phyloP scores from a whole-genome alignment of 2,888 invertebrate genomes.

The Bellardia bayeri region DNA sequence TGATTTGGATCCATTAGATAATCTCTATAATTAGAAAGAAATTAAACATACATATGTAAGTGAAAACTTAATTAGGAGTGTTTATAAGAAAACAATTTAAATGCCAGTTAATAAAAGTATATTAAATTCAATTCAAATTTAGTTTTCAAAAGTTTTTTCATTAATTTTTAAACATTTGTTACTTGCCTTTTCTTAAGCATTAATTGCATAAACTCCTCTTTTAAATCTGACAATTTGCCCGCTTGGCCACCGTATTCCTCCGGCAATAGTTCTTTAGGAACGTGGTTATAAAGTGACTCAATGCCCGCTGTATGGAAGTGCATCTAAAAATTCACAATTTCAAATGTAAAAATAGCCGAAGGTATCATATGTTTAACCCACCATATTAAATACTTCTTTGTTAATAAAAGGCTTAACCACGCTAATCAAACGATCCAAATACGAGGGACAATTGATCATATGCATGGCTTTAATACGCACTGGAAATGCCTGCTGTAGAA shows the following conservation, averaged over 20 bases:
- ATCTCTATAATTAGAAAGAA: slow-evolving; percentile 84
- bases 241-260: slow-evolving; percentile 80
- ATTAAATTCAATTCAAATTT: too few species aligned
- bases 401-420: slow-evolving; percentile 88
- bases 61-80: too few species aligned
- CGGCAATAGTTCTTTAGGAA: slow-evolving; percentile 84
- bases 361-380: slow-evolving; percentile 78
- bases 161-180: not conserved
- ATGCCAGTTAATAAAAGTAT: too few species aligned
- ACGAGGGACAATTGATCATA: slow-evolving; percentile 87
- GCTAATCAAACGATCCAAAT: slow-evolving; percentile 87
- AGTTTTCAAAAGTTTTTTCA: too few species aligned
- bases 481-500: slow-evolving; percentile 80
- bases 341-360: too few species aligned
- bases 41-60: not conserved
- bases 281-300: slow-evolving; percentile 86
- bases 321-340: slow-evolving; percentile 84
- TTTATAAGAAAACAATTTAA: too few species aligned
- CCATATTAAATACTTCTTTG: slow-evolving; percentile 88
- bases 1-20: slow-evolving; percentile 86
- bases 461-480: slow-evolving; percentile 84
- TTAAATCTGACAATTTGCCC: slow-evolving; percentile 84
- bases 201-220: slow-evolving; percentile 86
- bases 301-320: slow-evolving; percentile 88
- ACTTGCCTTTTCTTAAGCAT: slow-evolving; percentile 86